Evolutionary conservation across 2,113 vertebrate genomes (phyloP).

Genomic region (Mirounga angustirostris): DNA sequence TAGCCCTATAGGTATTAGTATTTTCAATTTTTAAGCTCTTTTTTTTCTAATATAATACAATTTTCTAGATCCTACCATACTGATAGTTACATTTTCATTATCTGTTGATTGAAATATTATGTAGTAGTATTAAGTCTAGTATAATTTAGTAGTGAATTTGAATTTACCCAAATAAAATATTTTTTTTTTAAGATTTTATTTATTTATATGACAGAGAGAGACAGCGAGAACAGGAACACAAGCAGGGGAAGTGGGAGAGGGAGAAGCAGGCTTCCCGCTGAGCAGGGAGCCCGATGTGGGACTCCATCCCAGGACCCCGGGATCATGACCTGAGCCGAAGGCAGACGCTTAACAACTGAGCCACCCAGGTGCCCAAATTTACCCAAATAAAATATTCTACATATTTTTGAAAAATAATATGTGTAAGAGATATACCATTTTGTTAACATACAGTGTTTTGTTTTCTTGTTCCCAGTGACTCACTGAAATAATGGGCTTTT

Average conservation of each 20-base stretch:
- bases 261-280: too few species aligned
- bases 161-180: slow-evolving; percentile 1
- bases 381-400: not conserved
- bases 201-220: too few species aligned
- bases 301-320: too few species aligned
- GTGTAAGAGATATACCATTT: not conserved
- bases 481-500: not conserved
- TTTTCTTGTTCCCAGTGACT: not conserved
- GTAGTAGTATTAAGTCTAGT: not conserved
- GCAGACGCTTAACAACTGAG: too few species aligned
- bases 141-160: slow-evolving; percentile 14
- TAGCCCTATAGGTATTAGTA: not conserved
- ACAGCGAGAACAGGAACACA: too few species aligned
- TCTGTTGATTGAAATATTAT: slow-evolving; percentile 18
- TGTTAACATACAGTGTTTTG: not conserved
- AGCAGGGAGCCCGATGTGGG: too few species aligned
- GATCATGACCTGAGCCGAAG: too few species aligned
- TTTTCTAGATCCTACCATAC: not conserved
- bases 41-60: not conserved
- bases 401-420: slow-evolving; percentile 20
- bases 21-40: not conserved
- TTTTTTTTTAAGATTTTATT: not conserved
- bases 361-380: not conserved
- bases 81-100: not conserved
- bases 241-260: too few species aligned